Conservation (phyloP, 2,888 invertebrate species). For the Serrognathus titanus region DNA sequence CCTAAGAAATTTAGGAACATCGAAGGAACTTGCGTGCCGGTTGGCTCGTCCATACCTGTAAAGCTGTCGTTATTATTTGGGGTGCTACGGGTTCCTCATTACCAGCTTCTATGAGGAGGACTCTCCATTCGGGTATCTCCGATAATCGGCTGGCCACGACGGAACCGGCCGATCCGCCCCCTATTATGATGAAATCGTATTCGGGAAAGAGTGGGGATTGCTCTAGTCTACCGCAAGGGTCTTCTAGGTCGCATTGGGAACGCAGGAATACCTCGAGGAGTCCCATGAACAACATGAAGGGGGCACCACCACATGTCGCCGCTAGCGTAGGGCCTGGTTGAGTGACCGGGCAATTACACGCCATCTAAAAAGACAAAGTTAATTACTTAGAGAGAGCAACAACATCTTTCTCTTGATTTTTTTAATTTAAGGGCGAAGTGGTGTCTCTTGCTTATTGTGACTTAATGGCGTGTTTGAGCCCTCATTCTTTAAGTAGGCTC, state of each 20-base stretch:
- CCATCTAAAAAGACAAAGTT: constrained; percentile 37
- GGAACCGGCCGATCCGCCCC: constrained; percentile 69
- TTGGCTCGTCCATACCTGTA: constrained; percentile 77
- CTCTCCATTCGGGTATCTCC: constrained; percentile 70
- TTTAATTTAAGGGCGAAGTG: not conserved
- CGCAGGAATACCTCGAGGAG: constrained; percentile 80
- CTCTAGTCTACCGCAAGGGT: constrained; percentile 75
- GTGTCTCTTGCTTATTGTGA: too few species aligned
- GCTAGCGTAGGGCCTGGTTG: constrained; percentile 81
- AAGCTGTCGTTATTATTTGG: not conserved
- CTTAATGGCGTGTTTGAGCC: too few species aligned
- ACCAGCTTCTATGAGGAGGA: constrained; percentile 72
- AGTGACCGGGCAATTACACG: constrained; percentile 78
- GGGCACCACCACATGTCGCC: constrained; percentile 78
- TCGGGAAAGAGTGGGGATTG: constrained; percentile 57
- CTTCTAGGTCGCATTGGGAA: constrained; percentile 83
- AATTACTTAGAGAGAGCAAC: not conserved
- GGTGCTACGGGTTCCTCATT: constrained; percentile 8
- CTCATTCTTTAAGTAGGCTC: not conserved
- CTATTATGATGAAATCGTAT: constrained; percentile 75
- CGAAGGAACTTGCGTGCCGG: constrained; percentile 84
- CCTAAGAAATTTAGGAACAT: constrained; percentile 86
- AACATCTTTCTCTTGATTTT: not conserved
- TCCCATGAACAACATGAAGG: constrained; percentile 88
- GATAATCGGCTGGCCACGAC: constrained; percentile 70